These are phyloP conservation scores for Drosophila diplacantha DNA, from an alignment of 2,888 invertebrate species.

Conservation along the genomic window DNA sequence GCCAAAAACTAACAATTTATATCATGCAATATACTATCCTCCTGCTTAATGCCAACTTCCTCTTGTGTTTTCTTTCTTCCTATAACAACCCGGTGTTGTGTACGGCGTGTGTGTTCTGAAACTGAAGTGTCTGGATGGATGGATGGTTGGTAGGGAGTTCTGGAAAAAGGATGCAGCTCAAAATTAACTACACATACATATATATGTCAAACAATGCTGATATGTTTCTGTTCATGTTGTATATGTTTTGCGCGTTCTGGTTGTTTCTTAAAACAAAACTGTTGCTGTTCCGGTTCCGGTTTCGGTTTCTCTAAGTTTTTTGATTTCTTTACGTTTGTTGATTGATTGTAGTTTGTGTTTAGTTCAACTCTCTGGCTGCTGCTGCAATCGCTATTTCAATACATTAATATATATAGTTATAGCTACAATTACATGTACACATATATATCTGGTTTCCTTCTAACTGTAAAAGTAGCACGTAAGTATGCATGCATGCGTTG, in stretches of 20 bases:
- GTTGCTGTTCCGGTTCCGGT: slow-evolving; percentile 12
- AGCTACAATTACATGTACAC: slow-evolving; percentile 59
- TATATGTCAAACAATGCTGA: slow-evolving; percentile 55
- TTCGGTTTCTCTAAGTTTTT: slow-evolving; percentile 8
- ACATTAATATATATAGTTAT: slow-evolving; percentile 45
- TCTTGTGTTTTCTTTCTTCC: not conserved
- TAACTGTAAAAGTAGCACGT: slow-evolving; percentile 42
- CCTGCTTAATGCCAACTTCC: slow-evolving; percentile 8
- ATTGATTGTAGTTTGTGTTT: slow-evolving; percentile 25
- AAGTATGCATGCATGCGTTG: slow-evolving; percentile 34
- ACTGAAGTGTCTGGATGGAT: slow-evolving; percentile 11
- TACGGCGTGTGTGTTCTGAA: slow-evolving; percentile 18
- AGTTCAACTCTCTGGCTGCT: slow-evolving; percentile 26
- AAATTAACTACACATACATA: slow-evolving; percentile 43
- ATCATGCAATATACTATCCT: slow-evolving; percentile 19
- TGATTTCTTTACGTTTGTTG: not conserved
- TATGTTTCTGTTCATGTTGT: slow-evolving; percentile 66
- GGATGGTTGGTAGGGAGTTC: not conserved
- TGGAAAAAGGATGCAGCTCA: slow-evolving; percentile 1
- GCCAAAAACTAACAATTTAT: slow-evolving; percentile 39
- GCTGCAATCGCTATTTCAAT: slow-evolving; percentile 32
- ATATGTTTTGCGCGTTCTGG: slow-evolving; percentile 34
- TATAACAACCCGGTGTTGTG: slow-evolving; percentile 12
- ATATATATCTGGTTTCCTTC: slow-evolving; percentile 30
- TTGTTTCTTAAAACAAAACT: slow-evolving; percentile 41